Conservation (phyloP, 2,113 vertebrate genomes). For the Brachionichthys hirsutus region DNA sequence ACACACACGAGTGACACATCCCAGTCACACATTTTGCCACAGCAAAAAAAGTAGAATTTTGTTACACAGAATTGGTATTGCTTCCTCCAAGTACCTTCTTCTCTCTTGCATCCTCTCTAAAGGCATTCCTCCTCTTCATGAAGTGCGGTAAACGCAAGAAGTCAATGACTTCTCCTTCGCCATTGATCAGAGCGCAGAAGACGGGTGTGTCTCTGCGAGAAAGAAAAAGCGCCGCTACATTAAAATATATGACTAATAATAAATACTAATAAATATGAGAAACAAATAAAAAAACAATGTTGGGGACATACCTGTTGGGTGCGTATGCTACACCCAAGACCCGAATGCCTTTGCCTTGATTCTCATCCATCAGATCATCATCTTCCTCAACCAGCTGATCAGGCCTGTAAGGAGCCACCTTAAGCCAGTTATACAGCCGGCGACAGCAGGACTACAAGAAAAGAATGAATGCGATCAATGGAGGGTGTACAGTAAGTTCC, state of each 20-base stretch:
- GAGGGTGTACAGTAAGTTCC: too few relatives aligned
- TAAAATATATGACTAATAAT: neutral
- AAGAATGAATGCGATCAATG: constrained; percentile 1
- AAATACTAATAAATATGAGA: too few relatives aligned
- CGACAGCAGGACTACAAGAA: constrained; percentile 86
- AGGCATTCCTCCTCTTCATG: constrained; percentile 94
- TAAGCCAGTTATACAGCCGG: constrained; percentile 96
- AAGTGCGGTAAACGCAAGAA: constrained; percentile 95
- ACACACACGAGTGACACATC: neutral
- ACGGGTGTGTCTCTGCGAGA: constrained; percentile 90
- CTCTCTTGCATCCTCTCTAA: constrained; percentile 93
- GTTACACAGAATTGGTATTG: too few relatives aligned
- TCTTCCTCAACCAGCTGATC: constrained; percentile 97
- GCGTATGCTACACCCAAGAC: constrained; percentile 94
- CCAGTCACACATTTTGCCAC: neutral
- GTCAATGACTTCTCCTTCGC: constrained; percentile 96
- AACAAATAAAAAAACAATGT: neutral
- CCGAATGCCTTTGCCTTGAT: constrained; percentile 92
- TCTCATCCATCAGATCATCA: constrained; percentile 97
- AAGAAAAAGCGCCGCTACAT: neutral
- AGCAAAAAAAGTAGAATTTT: too few relatives aligned
- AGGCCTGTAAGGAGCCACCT: constrained; percentile 91
- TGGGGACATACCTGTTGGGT: constrained; percentile 83
- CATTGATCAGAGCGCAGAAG: constrained; percentile 93
- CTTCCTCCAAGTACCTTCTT: constrained; percentile 81